Evolutionary conservation across 2,888 invertebrate species (phyloP), one percentile per base, ranked within the genome.

Genomic region (Melanostoma mellinum): DNA sequence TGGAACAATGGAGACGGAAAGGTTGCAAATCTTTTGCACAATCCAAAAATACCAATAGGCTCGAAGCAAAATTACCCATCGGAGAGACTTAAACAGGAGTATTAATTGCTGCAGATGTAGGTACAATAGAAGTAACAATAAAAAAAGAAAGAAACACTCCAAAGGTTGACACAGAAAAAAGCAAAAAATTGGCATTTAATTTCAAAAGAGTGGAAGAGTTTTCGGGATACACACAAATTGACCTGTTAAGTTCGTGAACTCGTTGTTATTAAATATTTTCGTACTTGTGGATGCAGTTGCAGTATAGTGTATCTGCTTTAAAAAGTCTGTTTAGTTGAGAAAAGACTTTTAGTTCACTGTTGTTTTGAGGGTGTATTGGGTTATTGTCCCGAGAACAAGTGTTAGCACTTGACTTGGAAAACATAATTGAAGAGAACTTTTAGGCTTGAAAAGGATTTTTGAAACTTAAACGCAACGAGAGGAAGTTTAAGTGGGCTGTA

Each of bases 231-330:
- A 65, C 44, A 53, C 53, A 76, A 42, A 67, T 71, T 76, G 76
- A 60, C 76, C 80, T 60, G 53, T 9, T 71, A 75, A 65, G 80
- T 75, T 81, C 60, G 58, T 75, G 80, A 81, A 81, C 80, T 76
- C 71, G 44, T 71, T 76, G 48, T 76, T 20, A 52, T 42, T 44
- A 58, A 72, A 48, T 58, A 30, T 68, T 46, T 53, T 44, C n/a
- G 46, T 61, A n/a, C 9, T 44, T 56, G 46, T 5, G 35, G 53
- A 20, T 55, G 33, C 30, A 48, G 46, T 48, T 50, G 20, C 33
- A 42, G 40, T 30, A 4, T 58, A 30, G 50, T 52, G 9, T 8
- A n/a, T 36, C 50, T 50, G 10, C 50, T 63, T 50, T 50, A 6
- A 32, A 50, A 9, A 36, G 30, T 63, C 38, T 2, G 4, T 8